Conservation (phyloP, 2,888 invertebrate genomes). For the Eulithis testata region DNA sequence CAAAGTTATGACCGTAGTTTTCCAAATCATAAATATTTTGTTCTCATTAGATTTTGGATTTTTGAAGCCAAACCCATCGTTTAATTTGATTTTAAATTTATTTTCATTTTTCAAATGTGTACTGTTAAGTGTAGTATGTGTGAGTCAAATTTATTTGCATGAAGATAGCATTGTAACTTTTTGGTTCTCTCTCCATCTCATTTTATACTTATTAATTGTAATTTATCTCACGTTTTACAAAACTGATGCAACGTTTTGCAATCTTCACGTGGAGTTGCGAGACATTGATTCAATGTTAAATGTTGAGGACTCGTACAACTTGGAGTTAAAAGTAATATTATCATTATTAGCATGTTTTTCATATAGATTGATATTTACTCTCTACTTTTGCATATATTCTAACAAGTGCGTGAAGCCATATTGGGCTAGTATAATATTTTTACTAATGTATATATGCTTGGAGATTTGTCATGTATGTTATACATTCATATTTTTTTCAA, state of each 20-base stretch:
- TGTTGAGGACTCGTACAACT: neutral
- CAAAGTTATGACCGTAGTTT: neutral
- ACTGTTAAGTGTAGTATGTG: neutral
- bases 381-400: neutral
- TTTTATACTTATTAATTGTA: neutral
- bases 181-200: neutral
- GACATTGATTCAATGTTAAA: slow-evolving; percentile 5
- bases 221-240: neutral
- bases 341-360: neutral
- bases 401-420: slow-evolving; percentile 3
- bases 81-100: neutral
- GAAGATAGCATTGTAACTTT: neutral
- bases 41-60: neutral
- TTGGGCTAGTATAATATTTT: slow-evolving; percentile 6
- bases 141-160: slow-evolving; percentile 2
- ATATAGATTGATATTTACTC: neutral
- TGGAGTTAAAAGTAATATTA: neutral
- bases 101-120: slow-evolving; percentile 10
- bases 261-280: neutral
- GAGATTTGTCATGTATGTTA: slow-evolving; percentile 3
- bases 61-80: neutral
- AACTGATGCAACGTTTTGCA: neutral
- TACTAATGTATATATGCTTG: neutral
- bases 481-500: slow-evolving; percentile 6
- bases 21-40: neutral